A percentile compares a stretch with the other conserved stretches of the same genome.
These are phyloP conservation scores for Beris morrisii DNA, from an alignment of 2,888 invertebrate genomes.

Conservation along the genomic window DNA sequence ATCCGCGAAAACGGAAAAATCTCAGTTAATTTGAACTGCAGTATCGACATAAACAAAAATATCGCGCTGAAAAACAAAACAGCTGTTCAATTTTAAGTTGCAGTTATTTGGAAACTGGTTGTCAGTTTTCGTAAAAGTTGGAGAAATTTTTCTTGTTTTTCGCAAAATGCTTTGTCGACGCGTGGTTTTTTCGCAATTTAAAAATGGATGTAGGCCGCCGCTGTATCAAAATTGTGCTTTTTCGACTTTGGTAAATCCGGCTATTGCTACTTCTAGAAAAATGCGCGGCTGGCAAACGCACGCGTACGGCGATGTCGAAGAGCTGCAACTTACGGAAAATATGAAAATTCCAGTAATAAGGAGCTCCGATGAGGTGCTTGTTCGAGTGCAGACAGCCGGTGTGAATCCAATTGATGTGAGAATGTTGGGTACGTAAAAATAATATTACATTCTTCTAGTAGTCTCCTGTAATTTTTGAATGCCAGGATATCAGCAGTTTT, in stretches of 20 bases:
- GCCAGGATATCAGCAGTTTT: too few relatives aligned
- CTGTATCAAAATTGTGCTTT: neutral
- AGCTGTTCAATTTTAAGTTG: too few relatives aligned
- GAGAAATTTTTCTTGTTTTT: too few relatives aligned
- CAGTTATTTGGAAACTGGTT: too few relatives aligned
- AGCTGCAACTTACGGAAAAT: slow-evolving; percentile 65
- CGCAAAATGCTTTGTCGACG: neutral
- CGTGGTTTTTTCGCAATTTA: neutral
- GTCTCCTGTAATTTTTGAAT: too few relatives aligned
- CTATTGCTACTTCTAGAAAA: slow-evolving; percentile 46
- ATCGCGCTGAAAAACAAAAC: too few relatives aligned
- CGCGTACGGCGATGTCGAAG: slow-evolving; percentile 70
- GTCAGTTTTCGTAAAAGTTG: too few relatives aligned
- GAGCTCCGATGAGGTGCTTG: slow-evolving; percentile 73
- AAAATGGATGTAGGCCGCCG: neutral
- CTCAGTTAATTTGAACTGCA: too few relatives aligned
- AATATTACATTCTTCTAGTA: too few relatives aligned
- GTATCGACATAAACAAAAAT: too few relatives aligned
- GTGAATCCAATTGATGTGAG: slow-evolving; percentile 89
- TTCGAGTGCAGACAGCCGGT: slow-evolving; percentile 82
- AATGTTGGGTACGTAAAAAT: slow-evolving; percentile 68
- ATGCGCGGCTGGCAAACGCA: slow-evolving; percentile 84
- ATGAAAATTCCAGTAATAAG: slow-evolving; percentile 70
- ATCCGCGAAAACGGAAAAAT: too few relatives aligned
- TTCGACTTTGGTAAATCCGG: neutral